Evolutionary conservation across 2,797 vertebrate species (phyloP).

Genomic region (Sarcophilus harrisii): DNA sequence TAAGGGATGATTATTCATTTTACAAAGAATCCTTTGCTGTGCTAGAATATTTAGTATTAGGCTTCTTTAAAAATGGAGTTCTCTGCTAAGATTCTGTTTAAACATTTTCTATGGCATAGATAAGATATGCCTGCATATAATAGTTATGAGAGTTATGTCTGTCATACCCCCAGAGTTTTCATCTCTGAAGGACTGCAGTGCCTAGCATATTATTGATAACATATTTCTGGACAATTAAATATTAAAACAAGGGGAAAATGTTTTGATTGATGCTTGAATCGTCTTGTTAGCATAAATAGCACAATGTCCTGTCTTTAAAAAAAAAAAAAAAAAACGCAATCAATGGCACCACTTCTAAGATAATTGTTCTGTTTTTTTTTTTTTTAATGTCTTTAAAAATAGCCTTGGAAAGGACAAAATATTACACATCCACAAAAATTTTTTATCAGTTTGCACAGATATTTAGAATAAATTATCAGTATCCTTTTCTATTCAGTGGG

Average conservation of each 20-base stretch:
- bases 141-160: not conserved
- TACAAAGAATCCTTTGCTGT: not conserved
- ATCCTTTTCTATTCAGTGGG: conserved; percentile 19
- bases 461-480: not conserved
- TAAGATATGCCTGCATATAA: not conserved
- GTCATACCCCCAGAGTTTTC: not conserved
- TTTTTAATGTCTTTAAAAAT: conserved; percentile 18
- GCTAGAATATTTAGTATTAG: not conserved
- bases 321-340: not conserved
- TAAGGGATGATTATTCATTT: not conserved
- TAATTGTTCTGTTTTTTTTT: not conserved
- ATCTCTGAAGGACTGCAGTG: accelerated
- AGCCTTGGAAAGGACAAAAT: conserved; percentile 20
- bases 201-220: not conserved
- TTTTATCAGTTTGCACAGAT: not conserved
- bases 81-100: not conserved
- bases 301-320: not conserved
- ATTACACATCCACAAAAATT: conserved; percentile 4
- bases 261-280: not conserved
- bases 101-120: not conserved
- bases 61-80: not conserved
- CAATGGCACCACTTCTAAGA: not conserved
- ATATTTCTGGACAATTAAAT: not conserved
- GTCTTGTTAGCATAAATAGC: not conserved
- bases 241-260: not conserved